Base-by-base conservation (phyloP, 2,797 vertebrate species). In the Gouania willdenowi region DNA sequence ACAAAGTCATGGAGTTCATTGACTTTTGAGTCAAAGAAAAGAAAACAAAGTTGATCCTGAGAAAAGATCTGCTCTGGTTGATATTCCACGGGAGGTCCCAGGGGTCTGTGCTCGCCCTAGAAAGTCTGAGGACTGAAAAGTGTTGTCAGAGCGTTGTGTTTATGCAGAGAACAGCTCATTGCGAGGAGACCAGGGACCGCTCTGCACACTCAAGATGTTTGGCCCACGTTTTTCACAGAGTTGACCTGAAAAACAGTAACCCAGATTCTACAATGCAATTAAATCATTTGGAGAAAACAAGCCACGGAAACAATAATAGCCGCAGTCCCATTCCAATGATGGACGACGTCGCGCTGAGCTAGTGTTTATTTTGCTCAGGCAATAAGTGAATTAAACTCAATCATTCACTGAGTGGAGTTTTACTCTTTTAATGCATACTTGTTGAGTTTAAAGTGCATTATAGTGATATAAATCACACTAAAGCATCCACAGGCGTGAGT, bases 41-140 rank as follows among this genome's bases (percentile, higher is more conserved):
- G 83, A 74, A 68, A 85, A 77, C 73, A 83, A 77, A 81, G 76
- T 79, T 82, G 75, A 81, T 66, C 56, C 31, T 63, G 42, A 40
- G 27, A 38, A 41, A 63, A 56, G 56, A 43, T 75, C 45, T 66
- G 68, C 83, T 84, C 83, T 64, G 70, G 72, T 67, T 75, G 84
- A 72, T 89, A 89, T 89, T 88, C 89, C 75, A n/a, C 84, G 83
- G 84, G 68, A 71, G 73, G 57, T 81, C 86, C 82, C 81, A 58
- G 50, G 81, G 79, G 85, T 81, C 39, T 24, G 7, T 56, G 52
- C 46, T 51, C 85, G 82, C 72, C 83, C 87, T 67, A 84, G 85
- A 88, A 89, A 90, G 79, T 77, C 83, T 85, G 84, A 86, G 77
- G 82, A 86, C 79, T 86, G 78, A 84, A 80, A 84, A 84, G 84